phyloP scores from a whole-genome alignment of 2,888 invertebrate genomes.

The Neoaliturus tenellus region DNA sequence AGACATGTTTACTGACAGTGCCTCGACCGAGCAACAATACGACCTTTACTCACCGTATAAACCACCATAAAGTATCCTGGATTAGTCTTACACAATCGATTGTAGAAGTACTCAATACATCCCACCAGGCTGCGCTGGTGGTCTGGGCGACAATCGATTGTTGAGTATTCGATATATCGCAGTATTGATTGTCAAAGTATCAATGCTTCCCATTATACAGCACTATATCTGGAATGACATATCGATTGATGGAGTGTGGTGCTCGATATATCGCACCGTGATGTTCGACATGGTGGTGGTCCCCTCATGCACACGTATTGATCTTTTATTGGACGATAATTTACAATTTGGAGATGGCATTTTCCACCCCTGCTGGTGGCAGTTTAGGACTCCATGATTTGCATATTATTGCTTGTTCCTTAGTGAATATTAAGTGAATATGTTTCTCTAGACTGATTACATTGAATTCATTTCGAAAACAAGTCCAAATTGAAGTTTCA shows the following conservation, averaged over 20 bases:
- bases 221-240: too few relatives aligned
- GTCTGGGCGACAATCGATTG: not conserved
- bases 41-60: not conserved
- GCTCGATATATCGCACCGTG: not conserved
- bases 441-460: not conserved
- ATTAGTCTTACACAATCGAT: not conserved
- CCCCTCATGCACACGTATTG: slow-evolving; percentile 1
- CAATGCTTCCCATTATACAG: too few relatives aligned
- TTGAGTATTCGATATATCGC: not conserved
- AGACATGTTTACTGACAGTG: not conserved
- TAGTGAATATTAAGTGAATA: slow-evolving; percentile 1
- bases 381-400: not conserved
- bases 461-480: too few relatives aligned
- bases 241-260: too few relatives aligned
- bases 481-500: too few relatives aligned
- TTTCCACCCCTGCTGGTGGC: not conserved
- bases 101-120: not conserved
- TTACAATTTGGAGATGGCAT: not conserved
- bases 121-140: not conserved
- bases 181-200: too few relatives aligned
- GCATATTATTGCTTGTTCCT: slow-evolving; percentile 18
- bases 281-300: too few relatives aligned
- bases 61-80: not conserved
- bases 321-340: slow-evolving; percentile 15
- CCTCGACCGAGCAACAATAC: not conserved